Percentiles rank a stretch among this genome's conserved stretches.
phyloP scores from a whole-genome alignment of 2,797 vertebrate species.

The Sebastes diaconus region DNA sequence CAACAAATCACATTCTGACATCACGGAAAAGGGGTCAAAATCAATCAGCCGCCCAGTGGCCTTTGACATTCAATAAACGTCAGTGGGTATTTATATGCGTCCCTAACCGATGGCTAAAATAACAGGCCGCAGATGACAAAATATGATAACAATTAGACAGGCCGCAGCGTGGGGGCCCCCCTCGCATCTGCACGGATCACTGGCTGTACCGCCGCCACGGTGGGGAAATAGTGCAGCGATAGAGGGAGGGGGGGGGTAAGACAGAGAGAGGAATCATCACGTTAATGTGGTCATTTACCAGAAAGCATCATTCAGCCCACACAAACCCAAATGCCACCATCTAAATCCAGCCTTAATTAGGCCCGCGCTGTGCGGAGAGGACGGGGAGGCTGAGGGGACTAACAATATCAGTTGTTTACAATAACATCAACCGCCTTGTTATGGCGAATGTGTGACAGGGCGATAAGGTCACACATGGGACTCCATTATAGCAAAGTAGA shows the following conservation, averaged over 20 bases:
- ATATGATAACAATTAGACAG: slow-evolving; percentile 78
- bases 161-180: background rate
- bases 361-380: slow-evolving; percentile 47
- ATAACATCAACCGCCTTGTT: slow-evolving; percentile 72
- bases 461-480: slow-evolving; percentile 75
- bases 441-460: slow-evolving; percentile 69
- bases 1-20: slow-evolving; percentile 82
- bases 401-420: slow-evolving; percentile 77
- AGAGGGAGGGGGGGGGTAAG: slow-evolving; percentile 2
- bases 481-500: slow-evolving; percentile 67
- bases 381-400: slow-evolving; percentile 66
- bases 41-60: slow-evolving; percentile 77
- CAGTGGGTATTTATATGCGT: slow-evolving; percentile 73
- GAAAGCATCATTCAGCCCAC: slow-evolving; percentile 68
- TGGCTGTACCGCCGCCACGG: slow-evolving; percentile 24
- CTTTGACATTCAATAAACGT: slow-evolving; percentile 84
- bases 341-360: slow-evolving; percentile 78
- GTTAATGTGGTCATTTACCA: slow-evolving; percentile 77
- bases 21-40: slow-evolving; percentile 75
- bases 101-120: slow-evolving; percentile 66
- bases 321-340: slow-evolving; percentile 75
- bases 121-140: slow-evolving; percentile 69
- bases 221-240: slow-evolving; percentile 16
- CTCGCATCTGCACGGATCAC: slow-evolving; percentile 69
- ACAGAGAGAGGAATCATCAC: slow-evolving; percentile 67